Conservation (phyloP, 2,113 vertebrate genomes). For the Apus apus region DNA sequence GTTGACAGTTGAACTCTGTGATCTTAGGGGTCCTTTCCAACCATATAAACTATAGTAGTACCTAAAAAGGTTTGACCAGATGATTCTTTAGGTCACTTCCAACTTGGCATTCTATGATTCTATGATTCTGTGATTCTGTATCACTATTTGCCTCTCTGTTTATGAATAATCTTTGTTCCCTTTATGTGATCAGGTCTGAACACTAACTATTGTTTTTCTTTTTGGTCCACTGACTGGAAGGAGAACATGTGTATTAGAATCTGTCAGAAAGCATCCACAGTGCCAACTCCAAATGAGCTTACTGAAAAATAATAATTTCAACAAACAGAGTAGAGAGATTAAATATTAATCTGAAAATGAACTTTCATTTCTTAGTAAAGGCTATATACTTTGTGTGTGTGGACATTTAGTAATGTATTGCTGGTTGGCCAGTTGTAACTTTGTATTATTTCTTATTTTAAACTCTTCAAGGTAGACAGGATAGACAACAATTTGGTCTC, state of each 20-base stretch:
- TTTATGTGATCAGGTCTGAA: background rate
- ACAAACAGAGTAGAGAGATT: background rate
- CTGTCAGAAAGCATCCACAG: background rate
- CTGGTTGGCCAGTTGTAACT: background rate
- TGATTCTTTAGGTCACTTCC: too few relatives aligned
- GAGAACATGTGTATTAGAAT: background rate
- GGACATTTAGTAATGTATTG: background rate
- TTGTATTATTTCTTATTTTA: background rate
- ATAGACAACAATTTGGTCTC: background rate
- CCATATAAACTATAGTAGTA: too few relatives aligned
- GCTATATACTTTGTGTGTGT: background rate
- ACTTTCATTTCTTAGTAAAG: background rate
- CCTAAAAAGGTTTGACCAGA: too few relatives aligned
- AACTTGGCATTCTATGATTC: too few relatives aligned
- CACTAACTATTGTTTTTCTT: background rate
- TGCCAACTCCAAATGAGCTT: background rate
- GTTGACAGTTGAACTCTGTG: too few relatives aligned
- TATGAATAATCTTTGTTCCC: background rate
- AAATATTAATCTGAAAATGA: background rate
- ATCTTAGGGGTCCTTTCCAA: too few relatives aligned
- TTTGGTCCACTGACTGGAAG: background rate
- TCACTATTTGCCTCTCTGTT: background rate
- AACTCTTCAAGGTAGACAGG: background rate
- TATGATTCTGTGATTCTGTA: background rate
- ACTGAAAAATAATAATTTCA: background rate